Base-by-base conservation (phyloP, 23 tunicate genomes). In the Styela clava region DNA sequence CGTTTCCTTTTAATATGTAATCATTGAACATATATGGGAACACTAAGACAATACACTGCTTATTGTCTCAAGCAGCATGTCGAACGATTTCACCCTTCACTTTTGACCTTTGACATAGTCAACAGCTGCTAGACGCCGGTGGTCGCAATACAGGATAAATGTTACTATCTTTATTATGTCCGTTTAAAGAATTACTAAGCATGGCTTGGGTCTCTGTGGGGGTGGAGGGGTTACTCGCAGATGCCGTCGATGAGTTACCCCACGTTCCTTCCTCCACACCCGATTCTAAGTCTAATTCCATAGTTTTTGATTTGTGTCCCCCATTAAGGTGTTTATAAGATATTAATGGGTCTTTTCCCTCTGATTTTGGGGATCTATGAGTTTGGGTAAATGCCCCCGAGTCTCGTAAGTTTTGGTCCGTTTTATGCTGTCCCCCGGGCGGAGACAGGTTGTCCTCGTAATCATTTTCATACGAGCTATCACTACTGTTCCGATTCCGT, bases 391-490 rank as follows among this genome's bases (percentile, higher is more conserved):
- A 44, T 7, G 56, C 56, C 16, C 71, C 71, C 23, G 71, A 67
- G 31, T 67, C 71, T 12, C 71, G 31, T 27, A 67, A 29, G 2
- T 67, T 29, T 27, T 1, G 71, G 71, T 67, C 71, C 31, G 16
- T 67, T 24, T 67, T 67, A 27, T 67, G 71, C 30, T 19, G 22
- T 16, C 16, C 32, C 34, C 77, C 77, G 3, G 24, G 18, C 7
- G 35, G 35, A 5, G 35, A 30, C 34, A 71, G 16, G 35, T 34
- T 71, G 24, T 76, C 65, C 21, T 76, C 81, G 18, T 26, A 35
- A 21, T 76, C 81, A 76, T 76, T 76, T 35, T 76, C 81, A 76
- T 44, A 76, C 9, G 64, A 76, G 31, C 81, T 76, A 18, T 29
- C 81, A 26, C 81, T 76, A 64, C 65, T 44, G 31, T 76, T 32